These are phyloP conservation scores for Caranx ignobilis DNA, from an alignment of 2,113 vertebrate genomes.

Conservation along the genomic window DNA sequence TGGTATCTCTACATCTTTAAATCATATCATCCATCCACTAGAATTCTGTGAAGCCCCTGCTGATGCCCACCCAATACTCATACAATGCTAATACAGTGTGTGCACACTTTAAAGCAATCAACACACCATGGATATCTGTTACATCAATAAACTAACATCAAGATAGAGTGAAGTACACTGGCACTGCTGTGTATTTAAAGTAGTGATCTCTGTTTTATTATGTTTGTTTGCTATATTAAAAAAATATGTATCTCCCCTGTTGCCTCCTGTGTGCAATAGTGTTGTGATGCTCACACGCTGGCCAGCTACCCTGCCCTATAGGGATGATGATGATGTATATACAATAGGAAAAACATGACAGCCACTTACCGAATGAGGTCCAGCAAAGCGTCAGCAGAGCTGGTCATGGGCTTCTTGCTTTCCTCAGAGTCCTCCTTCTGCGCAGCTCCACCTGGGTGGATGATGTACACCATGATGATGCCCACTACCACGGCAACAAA, in stretches of 20 bases:
- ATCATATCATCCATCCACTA: no score
- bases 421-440: conserved; percentile 93
- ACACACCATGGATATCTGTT: no score
- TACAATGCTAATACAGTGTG: no score
- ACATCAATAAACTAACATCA: no score
- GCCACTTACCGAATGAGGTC: conserved; percentile 93
- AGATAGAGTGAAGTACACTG: neutral
- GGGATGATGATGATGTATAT: neutral
- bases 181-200: neutral
- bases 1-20: no score
- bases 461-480: conserved; percentile 96
- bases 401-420: conserved; percentile 94
- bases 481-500: conserved; percentile 97
- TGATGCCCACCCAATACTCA: no score
- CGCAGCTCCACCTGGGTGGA: conserved; percentile 95
- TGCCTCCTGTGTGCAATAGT: no score
- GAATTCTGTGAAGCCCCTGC: no score
- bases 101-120: no score
- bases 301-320: neutral
- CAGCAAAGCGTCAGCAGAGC: conserved; percentile 95
- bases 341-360: neutral
- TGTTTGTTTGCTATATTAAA: no score
- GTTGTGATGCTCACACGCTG: no score
- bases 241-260: no score
- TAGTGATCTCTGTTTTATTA: neutral